Evolutionary conservation across 1,140 invertebrate genomes (phyloP).

Genomic region (Solenopsis fugax): DNA sequence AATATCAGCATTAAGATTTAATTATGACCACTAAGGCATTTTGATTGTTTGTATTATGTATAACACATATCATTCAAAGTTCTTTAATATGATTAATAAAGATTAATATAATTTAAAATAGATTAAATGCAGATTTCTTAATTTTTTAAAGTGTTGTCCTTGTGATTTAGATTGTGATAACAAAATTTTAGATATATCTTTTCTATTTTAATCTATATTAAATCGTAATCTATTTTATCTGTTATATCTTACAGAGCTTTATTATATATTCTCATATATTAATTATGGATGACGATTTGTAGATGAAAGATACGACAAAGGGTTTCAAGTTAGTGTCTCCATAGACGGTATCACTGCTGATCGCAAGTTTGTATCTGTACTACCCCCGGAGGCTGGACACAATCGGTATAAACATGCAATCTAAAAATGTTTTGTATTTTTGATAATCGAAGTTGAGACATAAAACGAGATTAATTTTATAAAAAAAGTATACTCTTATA

Average conservation of each 20-base stretch:
- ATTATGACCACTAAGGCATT: too few relatives aligned
- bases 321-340: constrained; percentile 93
- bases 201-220: not conserved
- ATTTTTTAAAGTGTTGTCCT: not conserved
- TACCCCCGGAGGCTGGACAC: constrained; percentile 89
- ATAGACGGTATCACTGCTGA: constrained; percentile 93
- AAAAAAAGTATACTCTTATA: not conserved
- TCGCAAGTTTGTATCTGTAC: constrained; percentile 89
- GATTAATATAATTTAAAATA: too few relatives aligned
- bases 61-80: too few relatives aligned
- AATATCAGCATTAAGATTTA: too few relatives aligned
- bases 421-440: not conserved
- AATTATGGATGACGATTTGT: constrained; percentile 78
- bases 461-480: not conserved
- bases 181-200: not conserved
- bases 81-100: too few relatives aligned
- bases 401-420: constrained; percentile 88
- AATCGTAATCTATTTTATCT: not conserved
- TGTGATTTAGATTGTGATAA: not conserved
- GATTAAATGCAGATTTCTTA: not conserved
- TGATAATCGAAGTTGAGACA: not conserved
- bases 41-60: too few relatives aligned
- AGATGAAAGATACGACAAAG: constrained; percentile 96
- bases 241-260: not conserved
- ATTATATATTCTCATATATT: not conserved